Evolutionary conservation across 2,797 vertebrate species (phyloP).

Genomic region (Podarcis lilfordi): DNA sequence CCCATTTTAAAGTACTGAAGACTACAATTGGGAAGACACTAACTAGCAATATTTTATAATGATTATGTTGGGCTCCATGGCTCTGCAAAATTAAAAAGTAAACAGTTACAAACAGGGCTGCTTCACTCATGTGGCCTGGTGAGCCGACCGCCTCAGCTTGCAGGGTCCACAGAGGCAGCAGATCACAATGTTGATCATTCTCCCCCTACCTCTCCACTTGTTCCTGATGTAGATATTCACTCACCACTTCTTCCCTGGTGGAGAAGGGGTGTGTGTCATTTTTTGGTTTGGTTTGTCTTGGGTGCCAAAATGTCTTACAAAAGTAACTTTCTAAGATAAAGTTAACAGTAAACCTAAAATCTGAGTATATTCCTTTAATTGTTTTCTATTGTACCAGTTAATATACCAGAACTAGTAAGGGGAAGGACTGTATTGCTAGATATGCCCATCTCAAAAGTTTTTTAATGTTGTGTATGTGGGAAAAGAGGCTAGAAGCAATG

Average conservation of each 20-base stretch:
- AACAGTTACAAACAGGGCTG: neutral
- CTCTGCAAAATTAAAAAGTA: neutral
- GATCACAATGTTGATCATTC: neutral
- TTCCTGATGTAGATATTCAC: no score
- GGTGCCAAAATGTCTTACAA: no score
- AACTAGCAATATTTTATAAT: constrained; percentile 38
- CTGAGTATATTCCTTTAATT: constrained; percentile 58
- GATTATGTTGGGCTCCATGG: constrained; percentile 46
- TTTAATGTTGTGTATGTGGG: constrained; percentile 19
- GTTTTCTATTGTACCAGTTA: constrained; percentile 64
- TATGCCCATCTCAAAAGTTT: constrained; percentile 32
- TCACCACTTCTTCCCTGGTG: neutral
- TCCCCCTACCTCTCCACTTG: neutral
- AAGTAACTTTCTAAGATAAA: neutral
- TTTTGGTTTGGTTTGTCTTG: no score
- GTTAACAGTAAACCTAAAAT: constrained; percentile 52
- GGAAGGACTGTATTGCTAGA: constrained; percentile 32
- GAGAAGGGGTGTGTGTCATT: no score
- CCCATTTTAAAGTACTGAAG: constrained; percentile 63
- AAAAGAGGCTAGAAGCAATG: constrained; percentile 11
- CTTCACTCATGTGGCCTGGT: neutral
- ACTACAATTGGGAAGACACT: constrained; percentile 55
- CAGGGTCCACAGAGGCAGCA: neutral
- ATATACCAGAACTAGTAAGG: constrained; percentile 58
- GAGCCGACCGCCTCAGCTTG: no score